phyloP scores from a whole-genome alignment of 2,888 invertebrate genomes.

The Calameuta idolon region DNA sequence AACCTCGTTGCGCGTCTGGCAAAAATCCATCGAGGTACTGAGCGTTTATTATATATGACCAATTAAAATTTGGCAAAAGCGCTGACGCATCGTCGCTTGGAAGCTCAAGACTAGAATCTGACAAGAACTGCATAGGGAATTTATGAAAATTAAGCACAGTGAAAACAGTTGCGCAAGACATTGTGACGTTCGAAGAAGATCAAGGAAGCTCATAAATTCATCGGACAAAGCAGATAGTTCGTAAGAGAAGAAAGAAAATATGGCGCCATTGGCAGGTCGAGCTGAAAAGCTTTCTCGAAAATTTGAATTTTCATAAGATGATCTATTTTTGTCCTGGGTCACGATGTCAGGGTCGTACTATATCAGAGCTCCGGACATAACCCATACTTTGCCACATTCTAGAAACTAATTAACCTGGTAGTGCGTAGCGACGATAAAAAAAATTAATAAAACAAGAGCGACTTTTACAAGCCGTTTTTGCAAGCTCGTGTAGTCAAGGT shows the following conservation, averaged over 20 bases:
- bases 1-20: constrained; percentile 4
- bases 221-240: neutral
- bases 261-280: neutral
- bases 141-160: neutral
- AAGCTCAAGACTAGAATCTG: neutral
- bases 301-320: neutral
- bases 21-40: neutral
- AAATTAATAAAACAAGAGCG: neutral
- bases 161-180: neutral
- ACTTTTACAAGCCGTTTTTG: neutral
- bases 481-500: neutral
- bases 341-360: constrained; percentile 52
- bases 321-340: constrained; percentile 50
- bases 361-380: neutral
- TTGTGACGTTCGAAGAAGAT: neutral
- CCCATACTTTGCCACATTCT: neutral
- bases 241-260: neutral
- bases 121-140: neutral
- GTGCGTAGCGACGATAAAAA: neutral
- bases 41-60: neutral
- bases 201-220: neutral
- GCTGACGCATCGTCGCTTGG: neutral
- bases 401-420: neutral
- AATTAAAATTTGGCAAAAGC: neutral
- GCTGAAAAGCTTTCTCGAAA: constrained; percentile 3